phyloP scores from a whole-genome alignment of 2,797 vertebrate genomes.

The Emys orbicularis region DNA sequence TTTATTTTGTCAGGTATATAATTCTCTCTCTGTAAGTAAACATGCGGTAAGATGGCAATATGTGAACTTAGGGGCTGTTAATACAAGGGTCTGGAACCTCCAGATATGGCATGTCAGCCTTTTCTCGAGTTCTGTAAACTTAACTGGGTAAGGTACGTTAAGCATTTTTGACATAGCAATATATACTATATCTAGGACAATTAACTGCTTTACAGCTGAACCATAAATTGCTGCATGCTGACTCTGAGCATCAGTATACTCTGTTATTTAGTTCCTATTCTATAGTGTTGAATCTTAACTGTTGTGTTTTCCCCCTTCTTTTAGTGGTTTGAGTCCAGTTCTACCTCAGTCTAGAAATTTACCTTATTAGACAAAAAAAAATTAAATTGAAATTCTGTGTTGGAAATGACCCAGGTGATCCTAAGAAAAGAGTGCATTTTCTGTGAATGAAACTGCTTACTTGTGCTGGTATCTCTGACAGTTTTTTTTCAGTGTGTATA shows the following conservation, averaged over 20 bases:
- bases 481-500: not conserved
- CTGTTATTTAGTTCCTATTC: not conserved
- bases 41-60: not conserved
- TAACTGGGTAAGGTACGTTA: accelerated
- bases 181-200: too few relatives aligned
- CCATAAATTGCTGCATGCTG: not conserved
- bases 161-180: not conserved
- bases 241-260: not conserved
- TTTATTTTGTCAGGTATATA: not conserved
- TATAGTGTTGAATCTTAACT: not conserved
- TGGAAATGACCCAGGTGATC: not conserved
- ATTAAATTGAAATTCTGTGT: not conserved
- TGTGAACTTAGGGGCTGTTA: not conserved
- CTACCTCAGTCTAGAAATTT: too few relatives aligned
- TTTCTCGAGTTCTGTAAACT: accelerated
- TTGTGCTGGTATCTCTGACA: not conserved
- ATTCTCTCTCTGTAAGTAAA: accelerated
- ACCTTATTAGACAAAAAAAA: not conserved
- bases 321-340: not conserved
- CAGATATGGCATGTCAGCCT: not conserved
- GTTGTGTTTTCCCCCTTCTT: not conserved
- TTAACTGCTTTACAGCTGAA: not conserved
- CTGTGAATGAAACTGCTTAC: not conserved
- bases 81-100: not conserved
- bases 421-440: not conserved